Evolutionary conservation across 1,140 invertebrate genomes (phyloP), one percentile per base, ranked within the genome.

Genomic region (Drosophila parvula): DNA sequence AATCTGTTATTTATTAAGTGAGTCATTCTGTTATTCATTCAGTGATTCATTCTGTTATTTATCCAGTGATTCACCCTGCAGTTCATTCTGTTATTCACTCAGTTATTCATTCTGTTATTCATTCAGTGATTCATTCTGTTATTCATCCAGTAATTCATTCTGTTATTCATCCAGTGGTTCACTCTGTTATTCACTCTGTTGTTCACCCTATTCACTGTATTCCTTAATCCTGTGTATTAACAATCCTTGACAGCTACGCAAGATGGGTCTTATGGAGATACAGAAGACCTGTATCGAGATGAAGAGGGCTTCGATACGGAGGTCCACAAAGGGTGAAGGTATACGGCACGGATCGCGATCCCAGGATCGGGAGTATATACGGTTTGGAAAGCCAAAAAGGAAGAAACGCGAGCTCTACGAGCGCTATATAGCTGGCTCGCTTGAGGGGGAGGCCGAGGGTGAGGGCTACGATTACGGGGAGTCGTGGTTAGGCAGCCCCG

Each of bases 201-300:
- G 0, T 44, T 44, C 5, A 7, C 7, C 4, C 36, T 18, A 9
- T 43, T 45, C 18, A 22, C 7, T 11, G 4, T 7, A 4, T 1
- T 44, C 0, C 4, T 45, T 4, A 16, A 4, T 22, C 43, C 12
- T 22, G 6, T 22, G 6, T 10, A 2, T 22, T 43, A 11, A n/a
- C 18, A 16, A 41, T 58, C n/a, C 5, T 43, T 38, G 14, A 4
- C 50, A 86, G 83, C 61, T 56, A 3, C 83, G 79, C 11, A 79
- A 79, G 64, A 53, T 83, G 57, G 76, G 79, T 1, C 47, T 86
- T 1, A 22, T 18, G 10, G 83, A 86, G 44, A 71, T 83, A 8
- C 43, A 71, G n/a, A 36, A 57, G 14, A 44, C 36, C 0, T 71
- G 68, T 5, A 27, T 14, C 16, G 50, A 70, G 0, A 50, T 59